These are phyloP conservation scores for Catagonus wagneri DNA, from an alignment of 2,113 vertebrate species.

Conservation along the genomic window DNA sequence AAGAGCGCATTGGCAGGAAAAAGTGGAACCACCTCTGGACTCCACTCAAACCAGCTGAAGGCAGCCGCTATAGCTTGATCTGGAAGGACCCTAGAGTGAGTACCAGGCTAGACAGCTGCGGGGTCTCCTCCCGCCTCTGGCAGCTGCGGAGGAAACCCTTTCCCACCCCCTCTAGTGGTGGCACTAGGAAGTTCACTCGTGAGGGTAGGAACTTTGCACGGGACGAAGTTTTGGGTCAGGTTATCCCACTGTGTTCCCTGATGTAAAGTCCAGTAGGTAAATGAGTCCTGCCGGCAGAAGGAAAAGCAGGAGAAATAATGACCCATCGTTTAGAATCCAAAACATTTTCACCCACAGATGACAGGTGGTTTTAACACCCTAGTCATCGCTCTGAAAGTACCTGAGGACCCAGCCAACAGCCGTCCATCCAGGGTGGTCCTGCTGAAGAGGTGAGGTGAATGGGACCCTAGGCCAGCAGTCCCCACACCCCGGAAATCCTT, in stretches of 20 bases:
- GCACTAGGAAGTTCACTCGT: neutral
- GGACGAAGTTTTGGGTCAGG: neutral
- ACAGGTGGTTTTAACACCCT: constrained; percentile 59
- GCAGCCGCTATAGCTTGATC: neutral
- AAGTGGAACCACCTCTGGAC: neutral
- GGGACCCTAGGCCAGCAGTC: rapidly evolving
- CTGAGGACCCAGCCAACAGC: constrained; percentile 54
- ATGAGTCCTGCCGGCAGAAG: constrained; percentile 47
- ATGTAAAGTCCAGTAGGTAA: constrained; percentile 35
- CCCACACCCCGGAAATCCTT: neutral
- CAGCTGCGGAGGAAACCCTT: neutral
- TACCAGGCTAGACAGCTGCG: rapidly evolving
- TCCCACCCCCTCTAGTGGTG: neutral
- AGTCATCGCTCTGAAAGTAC: constrained; percentile 48
- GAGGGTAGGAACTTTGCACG: neutral
- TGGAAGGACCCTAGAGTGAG: neutral
- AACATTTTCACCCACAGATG: constrained; percentile 66
- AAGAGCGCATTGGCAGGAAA: neutral
- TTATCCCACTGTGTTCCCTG: neutral
- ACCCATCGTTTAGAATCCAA: constrained; percentile 65
- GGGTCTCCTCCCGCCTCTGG: neutral
- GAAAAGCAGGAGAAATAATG: constrained; percentile 67
- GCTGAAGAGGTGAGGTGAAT: neutral
- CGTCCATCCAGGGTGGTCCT: neutral
- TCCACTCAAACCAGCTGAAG: neutral